phyloP scores from a whole-genome alignment of 2,888 invertebrate species.

The Heliconius sara region DNA sequence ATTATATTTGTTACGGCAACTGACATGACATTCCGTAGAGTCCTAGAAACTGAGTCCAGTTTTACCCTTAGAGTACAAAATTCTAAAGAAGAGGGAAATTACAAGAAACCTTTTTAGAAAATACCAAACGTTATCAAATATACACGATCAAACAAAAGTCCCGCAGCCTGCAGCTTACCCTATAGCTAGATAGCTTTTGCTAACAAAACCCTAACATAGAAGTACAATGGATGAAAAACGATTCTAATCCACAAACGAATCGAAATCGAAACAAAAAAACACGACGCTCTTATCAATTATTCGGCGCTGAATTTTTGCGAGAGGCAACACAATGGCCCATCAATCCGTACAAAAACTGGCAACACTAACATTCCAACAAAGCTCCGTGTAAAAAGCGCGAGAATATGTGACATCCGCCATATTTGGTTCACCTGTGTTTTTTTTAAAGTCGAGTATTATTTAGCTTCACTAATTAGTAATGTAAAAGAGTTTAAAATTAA shows the following conservation, averaged over 20 bases:
- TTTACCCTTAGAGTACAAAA: no score
- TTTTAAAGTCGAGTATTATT: constrained; percentile 26
- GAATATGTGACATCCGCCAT: constrained; percentile 47
- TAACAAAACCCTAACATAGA: constrained; percentile 31
- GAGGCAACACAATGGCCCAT: constrained; percentile 78
- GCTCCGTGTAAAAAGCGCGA: constrained; percentile 58
- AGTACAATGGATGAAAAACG: constrained; percentile 49
- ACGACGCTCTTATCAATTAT: constrained; percentile 72
- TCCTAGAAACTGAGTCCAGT: no score
- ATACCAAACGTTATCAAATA: constrained; percentile 36
- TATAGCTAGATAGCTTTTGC: constrained; percentile 31
- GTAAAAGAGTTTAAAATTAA: constrained; percentile 11
- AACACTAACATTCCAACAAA: constrained; percentile 71
- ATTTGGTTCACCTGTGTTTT: constrained; percentile 41
- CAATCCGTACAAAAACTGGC: constrained; percentile 74
- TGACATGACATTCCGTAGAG: no score
- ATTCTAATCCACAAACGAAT: constrained; percentile 70
- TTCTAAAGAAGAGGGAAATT: constrained; percentile 16
- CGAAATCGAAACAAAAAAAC: constrained; percentile 57
- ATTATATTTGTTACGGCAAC: no score
- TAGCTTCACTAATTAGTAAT: constrained; percentile 24
- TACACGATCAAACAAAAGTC: constrained; percentile 39
- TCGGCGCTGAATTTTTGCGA: constrained; percentile 70
- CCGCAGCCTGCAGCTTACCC: constrained; percentile 8
- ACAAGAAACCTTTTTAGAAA: constrained; percentile 14